Conservation (phyloP, 2,113 vertebrate genomes). For the Aldabrachelys gigantea region DNA sequence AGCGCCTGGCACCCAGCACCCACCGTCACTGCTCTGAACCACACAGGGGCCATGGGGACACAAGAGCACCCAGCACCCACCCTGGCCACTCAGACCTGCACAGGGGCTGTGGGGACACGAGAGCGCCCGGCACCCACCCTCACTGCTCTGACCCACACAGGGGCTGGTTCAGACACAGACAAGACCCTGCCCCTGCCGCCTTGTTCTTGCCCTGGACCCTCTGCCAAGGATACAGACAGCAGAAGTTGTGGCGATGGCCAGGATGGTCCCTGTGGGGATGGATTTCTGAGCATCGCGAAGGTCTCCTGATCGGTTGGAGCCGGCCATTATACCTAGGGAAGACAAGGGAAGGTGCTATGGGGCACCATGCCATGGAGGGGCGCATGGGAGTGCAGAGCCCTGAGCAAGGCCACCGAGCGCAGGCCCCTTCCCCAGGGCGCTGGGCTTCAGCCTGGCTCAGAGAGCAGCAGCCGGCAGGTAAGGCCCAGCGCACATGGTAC, state of each 20-base stretch:
- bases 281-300: slow-evolving; percentile 98
- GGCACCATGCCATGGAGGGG: background rate
- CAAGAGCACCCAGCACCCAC: background rate
- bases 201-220: background rate
- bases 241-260: slow-evolving; percentile 97
- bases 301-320: slow-evolving; percentile 97
- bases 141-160: rapidly evolving
- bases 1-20: rapidly evolving
- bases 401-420: background rate
- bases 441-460: no score
- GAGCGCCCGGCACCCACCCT: rapidly evolving
- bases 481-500: background rate
- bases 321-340: slow-evolving; percentile 95
- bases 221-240: slow-evolving; percentile 93
- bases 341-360: background rate
- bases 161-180: background rate
- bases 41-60: background rate
- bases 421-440: no score
- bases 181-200: background rate
- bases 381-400: background rate
- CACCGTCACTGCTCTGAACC: rapidly evolving
- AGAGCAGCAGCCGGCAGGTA: no score
- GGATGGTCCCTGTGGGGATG: slow-evolving; percentile 95
- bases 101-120: no score
- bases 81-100: no score